Evolutionary conservation across 1,140 invertebrate genomes (phyloP).

Genomic region (Drosophila ironensis): DNA sequence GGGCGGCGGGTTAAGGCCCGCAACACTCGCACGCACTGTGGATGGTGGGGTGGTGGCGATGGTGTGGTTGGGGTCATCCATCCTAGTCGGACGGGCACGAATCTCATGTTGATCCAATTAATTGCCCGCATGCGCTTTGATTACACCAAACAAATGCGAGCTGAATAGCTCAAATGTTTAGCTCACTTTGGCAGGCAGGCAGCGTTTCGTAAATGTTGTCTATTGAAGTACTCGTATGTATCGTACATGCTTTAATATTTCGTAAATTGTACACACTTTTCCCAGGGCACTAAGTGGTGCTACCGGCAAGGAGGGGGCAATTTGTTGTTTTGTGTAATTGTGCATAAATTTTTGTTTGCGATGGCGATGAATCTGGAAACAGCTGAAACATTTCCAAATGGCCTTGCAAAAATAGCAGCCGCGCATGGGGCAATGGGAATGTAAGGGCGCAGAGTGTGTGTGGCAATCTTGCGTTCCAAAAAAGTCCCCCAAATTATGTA

Average conservation of each 20-base stretch:
- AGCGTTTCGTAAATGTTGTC: conserved; percentile 41
- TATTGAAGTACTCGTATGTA: conserved; percentile 47
- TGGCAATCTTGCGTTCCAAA: neutral
- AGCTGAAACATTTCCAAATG: conserved; percentile 55
- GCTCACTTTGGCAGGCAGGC: conserved; percentile 37
- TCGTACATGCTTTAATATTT: conserved; percentile 57
- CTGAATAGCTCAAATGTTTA: conserved; percentile 56
- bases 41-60: too few species aligned
- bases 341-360: conserved; percentile 45
- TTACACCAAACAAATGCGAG: conserved; percentile 47
- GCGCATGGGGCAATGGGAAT: conserved; percentile 35
- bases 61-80: conserved; percentile 10
- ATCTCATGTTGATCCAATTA: conserved; percentile 66
- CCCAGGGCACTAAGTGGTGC: conserved; percentile 48
- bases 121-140: conserved; percentile 78
- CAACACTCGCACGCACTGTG: conserved; percentile 1
- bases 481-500: neutral
- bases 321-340: conserved; percentile 58
- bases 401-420: conserved; percentile 40
- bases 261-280: conserved; percentile 51
- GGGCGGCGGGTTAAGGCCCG: neutral
- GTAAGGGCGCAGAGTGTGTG: neutral
- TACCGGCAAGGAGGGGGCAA: conserved; percentile 9
- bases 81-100: conserved; percentile 30
- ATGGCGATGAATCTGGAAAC: conserved; percentile 37